A percentile compares a stretch with the other conserved stretches of the same genome.
Evolutionary conservation across 2,113 vertebrate genomes (phyloP).

Genomic region (Sakesphorus luctuosus): DNA sequence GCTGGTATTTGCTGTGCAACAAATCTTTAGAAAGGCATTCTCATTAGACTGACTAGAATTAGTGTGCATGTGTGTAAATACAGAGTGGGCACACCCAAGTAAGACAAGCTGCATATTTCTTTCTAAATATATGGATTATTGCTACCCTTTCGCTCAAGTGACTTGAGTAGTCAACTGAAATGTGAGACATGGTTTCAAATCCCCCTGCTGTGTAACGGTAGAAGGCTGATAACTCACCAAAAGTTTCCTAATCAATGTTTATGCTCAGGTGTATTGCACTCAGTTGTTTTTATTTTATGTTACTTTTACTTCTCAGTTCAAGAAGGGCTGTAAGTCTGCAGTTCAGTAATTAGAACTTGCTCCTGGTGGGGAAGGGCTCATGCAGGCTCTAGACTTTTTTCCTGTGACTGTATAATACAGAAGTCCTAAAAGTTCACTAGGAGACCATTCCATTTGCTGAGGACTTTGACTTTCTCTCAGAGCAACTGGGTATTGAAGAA

Average conservation of each 20-base stretch:
- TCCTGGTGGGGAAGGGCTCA: neutral
- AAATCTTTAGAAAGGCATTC: neutral
- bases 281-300: neutral
- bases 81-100: neutral
- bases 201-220: neutral
- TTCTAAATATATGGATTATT: neutral
- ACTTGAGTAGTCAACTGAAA: neutral
- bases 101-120: neutral
- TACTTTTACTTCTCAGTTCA: neutral
- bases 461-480: neutral
- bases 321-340: neutral
- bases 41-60: neutral
- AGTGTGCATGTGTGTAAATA: accelerated
- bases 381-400: neutral
- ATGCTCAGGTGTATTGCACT: neutral
- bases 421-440: neutral
- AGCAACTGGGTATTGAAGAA: neutral
- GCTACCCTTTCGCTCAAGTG: neutral
- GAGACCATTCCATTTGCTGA: neutral
- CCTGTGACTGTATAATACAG: neutral
- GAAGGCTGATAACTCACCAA: neutral
- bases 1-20: neutral
- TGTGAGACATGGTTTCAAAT: neutral
- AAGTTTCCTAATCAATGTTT: neutral
- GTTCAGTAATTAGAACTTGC: neutral